Base-by-base conservation (phyloP, 2,113 vertebrate genomes). In the Leptodactylus fuscus region DNA sequence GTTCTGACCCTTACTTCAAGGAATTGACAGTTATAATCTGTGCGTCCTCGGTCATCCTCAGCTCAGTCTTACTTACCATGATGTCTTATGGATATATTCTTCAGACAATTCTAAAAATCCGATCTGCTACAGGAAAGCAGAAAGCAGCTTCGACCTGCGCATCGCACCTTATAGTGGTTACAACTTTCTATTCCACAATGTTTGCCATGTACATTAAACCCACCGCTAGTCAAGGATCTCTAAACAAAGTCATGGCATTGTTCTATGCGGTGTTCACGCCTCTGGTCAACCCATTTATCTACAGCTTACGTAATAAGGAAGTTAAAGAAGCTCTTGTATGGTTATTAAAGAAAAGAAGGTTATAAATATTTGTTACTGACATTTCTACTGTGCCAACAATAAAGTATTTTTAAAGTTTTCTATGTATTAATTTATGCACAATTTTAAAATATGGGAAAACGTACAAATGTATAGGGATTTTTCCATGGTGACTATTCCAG, bases 221-320 rank as follows among this genome's bases (percentile, higher is more conserved):
- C 4, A 79, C 80, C 1, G 65, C 71, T 22, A 75, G 80, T 32
- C 60, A 85, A 58, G 65, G 74, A 58, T 81, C 65, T 3, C 27
- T 82, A 22, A 71, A 90, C 24, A 90, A 88, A 36, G 71, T 85
- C 0, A 75, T 90, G 2, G 88, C 89, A 65, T 71, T 90, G 6
- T 85, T 89, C 22, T 89, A 90, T n/a, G 76, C 86, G 0, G 70
- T 87, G 44, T 46, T 90, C 8, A 90, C 86, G 0, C 88, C 88
- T 22, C 1, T 87, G 70, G 75, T 89, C 44, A 88, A 89, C 24
- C 85, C 87, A 1, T 13, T 89, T 4, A 88, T 88, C 27, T 88
- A 89, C 6, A 88, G 88, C 29, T 38, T 90, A 16, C 18, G 71
- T 7, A 90, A 90, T 27, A 82, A 71, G 46, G 81, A 82, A 38